phyloP scores from a whole-genome alignment of 53 echinoderm and acorn worm species.

The Mesocentrotus franciscanus region DNA sequence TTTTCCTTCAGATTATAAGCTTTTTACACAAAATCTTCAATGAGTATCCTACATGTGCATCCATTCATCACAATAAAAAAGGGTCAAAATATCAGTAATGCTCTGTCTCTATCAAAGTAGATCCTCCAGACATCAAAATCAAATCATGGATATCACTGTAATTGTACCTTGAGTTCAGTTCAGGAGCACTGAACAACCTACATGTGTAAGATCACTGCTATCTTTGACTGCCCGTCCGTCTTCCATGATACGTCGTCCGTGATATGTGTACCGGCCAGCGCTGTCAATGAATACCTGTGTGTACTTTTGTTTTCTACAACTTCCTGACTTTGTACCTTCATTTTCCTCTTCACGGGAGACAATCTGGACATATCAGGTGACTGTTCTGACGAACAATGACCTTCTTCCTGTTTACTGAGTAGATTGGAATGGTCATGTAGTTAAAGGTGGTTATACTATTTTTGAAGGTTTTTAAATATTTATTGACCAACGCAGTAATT shows the following conservation, averaged over 20 bases:
- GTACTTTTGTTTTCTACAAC: neutral
- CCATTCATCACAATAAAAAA: neutral
- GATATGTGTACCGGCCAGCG: neutral
- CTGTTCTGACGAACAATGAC: neutral
- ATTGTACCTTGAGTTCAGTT: too few relatives aligned
- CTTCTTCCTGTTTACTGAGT: slow-evolving; percentile 5
- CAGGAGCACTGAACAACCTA: too few relatives aligned
- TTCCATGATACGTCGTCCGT: too few relatives aligned
- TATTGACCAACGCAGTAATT: too few relatives aligned
- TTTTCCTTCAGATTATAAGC: too few relatives aligned
- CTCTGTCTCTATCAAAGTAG: neutral
- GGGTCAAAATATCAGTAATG: neutral
- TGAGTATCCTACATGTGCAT: neutral
- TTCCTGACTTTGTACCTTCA: neutral
- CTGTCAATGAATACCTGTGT: neutral
- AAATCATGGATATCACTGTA: too few relatives aligned
- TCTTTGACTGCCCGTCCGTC: neutral
- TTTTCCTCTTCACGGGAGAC: neutral
- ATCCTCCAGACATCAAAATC: neutral
- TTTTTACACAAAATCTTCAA: too few relatives aligned
- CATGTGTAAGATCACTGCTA: too few relatives aligned
- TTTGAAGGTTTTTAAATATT: neutral
- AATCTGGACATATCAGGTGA: neutral
- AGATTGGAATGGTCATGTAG: neutral
- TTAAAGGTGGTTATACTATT: neutral